Conservation (phyloP, 2,888 invertebrate species). For the Zaprionus obscuricornis region DNA sequence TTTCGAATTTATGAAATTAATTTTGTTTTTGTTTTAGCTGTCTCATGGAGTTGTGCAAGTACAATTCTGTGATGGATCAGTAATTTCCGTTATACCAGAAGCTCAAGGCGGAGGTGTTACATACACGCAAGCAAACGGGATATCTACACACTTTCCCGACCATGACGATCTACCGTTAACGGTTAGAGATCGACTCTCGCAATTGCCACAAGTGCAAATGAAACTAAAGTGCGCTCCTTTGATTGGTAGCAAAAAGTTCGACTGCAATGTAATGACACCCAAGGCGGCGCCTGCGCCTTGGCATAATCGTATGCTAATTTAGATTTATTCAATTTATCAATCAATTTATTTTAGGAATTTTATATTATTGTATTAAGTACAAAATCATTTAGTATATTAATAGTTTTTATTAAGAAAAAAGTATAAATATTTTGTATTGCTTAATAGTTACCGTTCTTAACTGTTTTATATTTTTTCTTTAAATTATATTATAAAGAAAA, state of each 20-base stretch:
- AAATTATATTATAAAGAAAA: too few relatives aligned
- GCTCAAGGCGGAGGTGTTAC: constrained; percentile 82
- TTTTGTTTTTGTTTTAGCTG: constrained; percentile 52
- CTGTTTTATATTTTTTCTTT: too few relatives aligned
- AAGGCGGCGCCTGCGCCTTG: constrained; percentile 55
- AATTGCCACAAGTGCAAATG: constrained; percentile 78
- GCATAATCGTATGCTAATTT: constrained; percentile 64
- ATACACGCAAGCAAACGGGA: constrained; percentile 77
- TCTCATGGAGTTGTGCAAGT: constrained; percentile 82
- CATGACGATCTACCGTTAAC: constrained; percentile 81
- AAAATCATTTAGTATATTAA: constrained; percentile 19
- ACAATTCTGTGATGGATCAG: constrained; percentile 82
- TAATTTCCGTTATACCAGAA: constrained; percentile 80
- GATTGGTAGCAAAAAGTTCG: constrained; percentile 49
- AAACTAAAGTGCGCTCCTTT: constrained; percentile 69
- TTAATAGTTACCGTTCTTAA: too few relatives aligned
- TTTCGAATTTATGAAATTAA: background rate
- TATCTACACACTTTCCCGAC: constrained; percentile 76
- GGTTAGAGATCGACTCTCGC: constrained; percentile 80
- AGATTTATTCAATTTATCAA: background rate
- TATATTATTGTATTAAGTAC: constrained; percentile 25
- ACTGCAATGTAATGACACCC: constrained; percentile 48
- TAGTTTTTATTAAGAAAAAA: too few relatives aligned
- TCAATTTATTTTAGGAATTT: constrained; percentile 27
- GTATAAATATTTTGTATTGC: too few relatives aligned